Percentiles rank a stretch among this genome's conserved stretches.
Conservation (phyloP, 2,888 invertebrate species). For the Papilio elwesi region DNA sequence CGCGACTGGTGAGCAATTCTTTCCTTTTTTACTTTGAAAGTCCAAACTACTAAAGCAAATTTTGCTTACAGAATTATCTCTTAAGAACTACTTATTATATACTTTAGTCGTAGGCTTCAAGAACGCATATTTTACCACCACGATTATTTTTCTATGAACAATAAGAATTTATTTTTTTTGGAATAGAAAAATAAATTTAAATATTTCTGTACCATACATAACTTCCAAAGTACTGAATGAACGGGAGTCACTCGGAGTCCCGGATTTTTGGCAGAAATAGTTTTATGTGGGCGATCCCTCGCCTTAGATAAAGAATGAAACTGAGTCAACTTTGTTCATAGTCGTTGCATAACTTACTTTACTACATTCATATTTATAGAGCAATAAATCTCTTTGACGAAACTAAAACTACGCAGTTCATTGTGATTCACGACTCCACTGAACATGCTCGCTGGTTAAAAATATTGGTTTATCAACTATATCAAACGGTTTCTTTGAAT, state of each 20-base stretch:
- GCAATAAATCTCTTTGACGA: constrained; percentile 6
- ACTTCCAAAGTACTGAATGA: constrained; percentile 22
- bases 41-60: too few species aligned
- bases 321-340: neutral
- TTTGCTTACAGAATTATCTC: too few species aligned
- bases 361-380: constrained; percentile 27
- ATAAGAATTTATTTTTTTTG: too few species aligned
- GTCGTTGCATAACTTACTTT: constrained; percentile 5
- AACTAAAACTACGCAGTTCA: constrained; percentile 3
- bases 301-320: constrained; percentile 22
- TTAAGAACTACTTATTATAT: too few species aligned
- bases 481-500: neutral
- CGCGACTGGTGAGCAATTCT: too few species aligned
- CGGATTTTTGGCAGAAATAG: constrained; percentile 21
- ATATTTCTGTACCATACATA: constrained; percentile 19
- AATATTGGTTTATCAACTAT: neutral
- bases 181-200: neutral
- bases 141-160: too few species aligned
- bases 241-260: neutral
- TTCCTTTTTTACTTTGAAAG: too few species aligned
- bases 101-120: too few species aligned
- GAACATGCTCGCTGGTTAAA: neutral
- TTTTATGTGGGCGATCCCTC: constrained; percentile 11
- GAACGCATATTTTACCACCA: too few species aligned
- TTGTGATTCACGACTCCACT: neutral